phyloP scores from a whole-genome alignment of 2,797 vertebrate species.

The Intellagama lesueurii region DNA sequence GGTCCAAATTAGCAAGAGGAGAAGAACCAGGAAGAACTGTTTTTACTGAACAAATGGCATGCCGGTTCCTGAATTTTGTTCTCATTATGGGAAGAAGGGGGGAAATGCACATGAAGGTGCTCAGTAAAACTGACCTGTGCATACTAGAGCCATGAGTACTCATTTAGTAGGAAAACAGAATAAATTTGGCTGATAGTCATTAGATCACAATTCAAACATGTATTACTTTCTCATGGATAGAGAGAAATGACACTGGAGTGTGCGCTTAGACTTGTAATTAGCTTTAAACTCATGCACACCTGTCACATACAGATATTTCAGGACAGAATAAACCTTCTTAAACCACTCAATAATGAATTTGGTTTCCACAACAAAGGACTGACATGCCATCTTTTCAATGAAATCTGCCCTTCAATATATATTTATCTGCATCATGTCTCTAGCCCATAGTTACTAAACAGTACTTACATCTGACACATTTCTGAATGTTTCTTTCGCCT shows the following conservation, averaged over 20 bases:
- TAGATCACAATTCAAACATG: background rate
- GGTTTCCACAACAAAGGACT: conserved; percentile 1
- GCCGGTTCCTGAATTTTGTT: conserved; percentile 14
- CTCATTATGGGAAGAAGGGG: background rate
- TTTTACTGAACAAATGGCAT: conserved; percentile 58
- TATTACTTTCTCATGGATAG: background rate
- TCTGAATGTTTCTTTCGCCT: conserved; percentile 67
- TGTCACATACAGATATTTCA: conserved; percentile 21
- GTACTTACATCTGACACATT: conserved; percentile 61
- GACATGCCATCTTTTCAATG: conserved; percentile 32
- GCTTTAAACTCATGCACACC: background rate
- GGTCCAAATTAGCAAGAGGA: conserved; percentile 5
- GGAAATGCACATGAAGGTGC: conserved; percentile 12
- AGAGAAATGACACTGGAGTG: background rate
- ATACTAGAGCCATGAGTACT: conserved; percentile 42
- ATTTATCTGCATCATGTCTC: conserved; percentile 59
- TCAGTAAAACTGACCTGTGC: background rate
- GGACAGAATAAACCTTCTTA: conserved; percentile 17
- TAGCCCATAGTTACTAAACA: conserved; percentile 42
- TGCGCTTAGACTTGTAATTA: background rate
- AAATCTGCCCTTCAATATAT: conserved; percentile 41
- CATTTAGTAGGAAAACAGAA: background rate
- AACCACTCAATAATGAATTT: conserved; percentile 15
- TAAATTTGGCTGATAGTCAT: rapidly evolving
- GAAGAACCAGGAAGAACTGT: conserved; percentile 11